These are phyloP conservation scores for Mycalesis mineus DNA, from an alignment of 2,888 invertebrate genomes.

Conservation along the genomic window DNA sequence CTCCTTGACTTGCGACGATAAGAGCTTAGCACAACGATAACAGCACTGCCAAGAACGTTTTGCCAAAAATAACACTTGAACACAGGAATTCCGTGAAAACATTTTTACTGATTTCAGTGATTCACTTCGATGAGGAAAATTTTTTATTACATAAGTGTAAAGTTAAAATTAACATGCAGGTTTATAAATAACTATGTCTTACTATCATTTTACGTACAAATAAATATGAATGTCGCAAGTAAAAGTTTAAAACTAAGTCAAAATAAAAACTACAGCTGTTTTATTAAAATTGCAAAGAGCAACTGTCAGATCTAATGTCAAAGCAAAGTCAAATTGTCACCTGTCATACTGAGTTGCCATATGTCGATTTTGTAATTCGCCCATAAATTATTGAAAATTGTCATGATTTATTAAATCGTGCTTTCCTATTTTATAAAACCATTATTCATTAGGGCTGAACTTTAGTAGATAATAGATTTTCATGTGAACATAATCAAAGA, in stretches of 20 bases:
- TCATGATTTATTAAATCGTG: too few relatives aligned
- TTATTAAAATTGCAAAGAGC: neutral
- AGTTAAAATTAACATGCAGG: neutral
- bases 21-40: conserved; percentile 51
- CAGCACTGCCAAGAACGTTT: conserved; percentile 53
- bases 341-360: neutral
- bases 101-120: conserved; percentile 36
- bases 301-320: neutral
- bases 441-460: too few relatives aligned
- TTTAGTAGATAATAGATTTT: too few relatives aligned
- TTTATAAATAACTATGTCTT: conserved; percentile 5
- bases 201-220: neutral
- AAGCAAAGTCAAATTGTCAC: neutral
- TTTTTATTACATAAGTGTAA: conserved; percentile 20
- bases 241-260: conserved; percentile 5
- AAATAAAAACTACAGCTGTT: conserved; percentile 12
- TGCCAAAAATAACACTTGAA: conserved; percentile 44
- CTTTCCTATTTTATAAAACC: too few relatives aligned
- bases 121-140: neutral
- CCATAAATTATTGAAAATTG: neutral
- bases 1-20: conserved; percentile 52
- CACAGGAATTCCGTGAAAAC: conserved; percentile 46
- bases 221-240: neutral
- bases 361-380: neutral
- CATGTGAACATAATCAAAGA: too few relatives aligned